Base-by-base conservation (phyloP, 2,888 invertebrate species). In the Platerodrilus igneus region DNA sequence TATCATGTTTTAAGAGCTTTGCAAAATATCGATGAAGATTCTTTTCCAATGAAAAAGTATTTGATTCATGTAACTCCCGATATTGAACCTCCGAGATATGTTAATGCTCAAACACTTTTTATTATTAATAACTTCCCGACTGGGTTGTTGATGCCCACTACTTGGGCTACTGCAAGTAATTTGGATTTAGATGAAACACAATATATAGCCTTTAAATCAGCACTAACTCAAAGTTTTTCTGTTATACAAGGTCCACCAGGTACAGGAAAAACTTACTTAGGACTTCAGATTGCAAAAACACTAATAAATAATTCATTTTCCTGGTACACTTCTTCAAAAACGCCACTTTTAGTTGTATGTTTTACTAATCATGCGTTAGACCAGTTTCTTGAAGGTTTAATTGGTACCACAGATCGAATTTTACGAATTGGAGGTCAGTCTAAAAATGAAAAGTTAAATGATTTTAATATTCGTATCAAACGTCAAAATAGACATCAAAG, bases 221-320 rank as follows among this genome's bases (percentile, higher is more conserved):
- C 86, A 0, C 57, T 91, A 2, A 80, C 77, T 0, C 72, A 76
- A 55, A 82, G 88, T 65, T 79, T 90, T 48, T 78, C 78, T 0
- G 73, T 89, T 0, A 85, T 90, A 44, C 90, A 90, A 71, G 91
- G 91, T 0, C 90, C 90, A 0, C 90, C 91, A 0, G 91, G 91
- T 2, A 90, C 90, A 0, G 91, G 90, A 0, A 91, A 90, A 71
- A 89, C 90, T 0, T 84, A 75, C 61, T 64, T 90, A 43, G 89
- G 89, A 0, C 68, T 86, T 17, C 81, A 84, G 73, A 77, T 92
- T 11, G 79, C 83, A 1, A 70, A 79, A 36, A 75, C 77, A 0
- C 58, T 91, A 14, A 62, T 89, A 2, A 64, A 73, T 40, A 88
- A 85, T 59, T 48, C 51, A 8, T 16, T 47, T 0, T 17, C 46